Evolutionary conservation across 2,888 invertebrate genomes (phyloP).

Genomic region (Falcaria lacertinaria): DNA sequence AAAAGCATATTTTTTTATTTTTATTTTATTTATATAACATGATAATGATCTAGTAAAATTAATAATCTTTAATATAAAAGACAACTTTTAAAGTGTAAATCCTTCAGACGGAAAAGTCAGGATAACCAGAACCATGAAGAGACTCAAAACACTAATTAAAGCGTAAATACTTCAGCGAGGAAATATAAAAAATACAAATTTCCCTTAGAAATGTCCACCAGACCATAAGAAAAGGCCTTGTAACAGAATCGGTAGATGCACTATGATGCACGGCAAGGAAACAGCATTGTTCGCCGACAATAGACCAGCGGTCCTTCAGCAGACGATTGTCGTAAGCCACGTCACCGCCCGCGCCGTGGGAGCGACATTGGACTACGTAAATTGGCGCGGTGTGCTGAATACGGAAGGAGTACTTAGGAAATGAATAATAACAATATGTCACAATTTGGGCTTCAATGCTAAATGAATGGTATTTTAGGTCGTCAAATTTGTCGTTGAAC

Average conservation of each 20-base stretch:
- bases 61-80: no score
- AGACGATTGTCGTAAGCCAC: slow-evolving; percentile 11
- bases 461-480: no score
- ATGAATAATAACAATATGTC: background rate
- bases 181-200: background rate
- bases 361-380: slow-evolving; percentile 52
- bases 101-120: no score
- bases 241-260: background rate
- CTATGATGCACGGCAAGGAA: background rate
- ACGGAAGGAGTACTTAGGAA: background rate
- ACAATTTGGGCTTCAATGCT: no score
- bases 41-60: no score
- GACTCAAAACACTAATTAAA: no score
- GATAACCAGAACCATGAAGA: no score
- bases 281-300: background rate
- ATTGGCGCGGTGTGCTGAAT: background rate
- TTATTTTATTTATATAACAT: no score
- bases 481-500: no score
- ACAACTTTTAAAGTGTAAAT: no score
- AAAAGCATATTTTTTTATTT: no score
- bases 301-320: background rate
- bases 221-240: background rate
- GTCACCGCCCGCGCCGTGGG: slow-evolving; percentile 58
- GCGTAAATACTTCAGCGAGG: no score
- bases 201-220: background rate